These are phyloP conservation scores for Notoglanidium macrostoma DNA, from an alignment of 2,797 vertebrate species.

Conservation along the genomic window DNA sequence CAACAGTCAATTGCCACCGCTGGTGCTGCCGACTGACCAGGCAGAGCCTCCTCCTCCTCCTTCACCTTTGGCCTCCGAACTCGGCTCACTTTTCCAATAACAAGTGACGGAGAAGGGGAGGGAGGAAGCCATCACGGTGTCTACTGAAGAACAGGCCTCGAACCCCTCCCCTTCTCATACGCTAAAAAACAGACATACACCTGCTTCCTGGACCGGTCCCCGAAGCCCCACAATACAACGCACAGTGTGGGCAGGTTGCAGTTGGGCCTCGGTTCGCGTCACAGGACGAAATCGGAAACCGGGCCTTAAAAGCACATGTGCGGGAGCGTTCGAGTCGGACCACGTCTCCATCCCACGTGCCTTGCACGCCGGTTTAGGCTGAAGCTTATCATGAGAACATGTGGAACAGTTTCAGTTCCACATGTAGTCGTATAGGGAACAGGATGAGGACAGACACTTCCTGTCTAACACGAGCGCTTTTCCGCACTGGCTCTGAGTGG, in stretches of 20 bases:
- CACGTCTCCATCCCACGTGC: conserved; percentile 4
- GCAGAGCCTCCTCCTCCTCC: conserved; percentile 10
- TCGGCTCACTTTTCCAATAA: conserved; percentile 48
- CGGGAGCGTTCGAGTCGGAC: background rate
- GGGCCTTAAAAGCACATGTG: conserved; percentile 25
- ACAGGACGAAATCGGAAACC: conserved; percentile 49
- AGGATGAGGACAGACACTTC: conserved; percentile 39
- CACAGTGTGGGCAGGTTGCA: conserved; percentile 25
- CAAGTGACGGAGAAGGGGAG: conserved; percentile 30
- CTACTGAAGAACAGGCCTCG: background rate
- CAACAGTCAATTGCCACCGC: conserved; percentile 46
- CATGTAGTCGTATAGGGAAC: conserved; percentile 28
- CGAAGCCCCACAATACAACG: conserved; percentile 54
- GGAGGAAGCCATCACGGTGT: background rate
- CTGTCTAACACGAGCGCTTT: background rate
- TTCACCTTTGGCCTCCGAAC: conserved; percentile 15
- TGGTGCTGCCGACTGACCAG: conserved; percentile 28
- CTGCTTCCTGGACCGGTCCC: conserved; percentile 51
- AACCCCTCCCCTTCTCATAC: conserved; percentile 1
- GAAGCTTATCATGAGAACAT: conserved; percentile 11
- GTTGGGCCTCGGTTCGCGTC: conserved; percentile 26
- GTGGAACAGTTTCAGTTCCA: conserved; percentile 37
- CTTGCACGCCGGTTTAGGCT: background rate
- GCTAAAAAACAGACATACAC: conserved; percentile 42
- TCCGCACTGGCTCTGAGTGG: background rate